Evolutionary conservation across 2,888 invertebrate genomes (phyloP).

Genomic region (Onchidella celtica): DNA sequence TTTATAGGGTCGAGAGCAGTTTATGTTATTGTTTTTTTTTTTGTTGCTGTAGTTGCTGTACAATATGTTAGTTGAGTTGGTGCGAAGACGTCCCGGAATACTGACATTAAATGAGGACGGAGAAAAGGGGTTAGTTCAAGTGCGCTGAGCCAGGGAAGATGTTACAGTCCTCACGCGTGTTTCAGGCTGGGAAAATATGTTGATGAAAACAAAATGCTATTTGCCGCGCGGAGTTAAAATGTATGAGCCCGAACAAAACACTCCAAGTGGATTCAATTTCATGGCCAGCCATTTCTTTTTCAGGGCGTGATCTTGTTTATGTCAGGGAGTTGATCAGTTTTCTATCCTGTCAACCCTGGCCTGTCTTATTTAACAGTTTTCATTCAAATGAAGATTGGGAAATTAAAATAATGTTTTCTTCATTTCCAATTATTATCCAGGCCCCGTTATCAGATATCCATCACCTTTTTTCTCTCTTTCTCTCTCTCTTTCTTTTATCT

Average conservation of each 20-base stretch:
- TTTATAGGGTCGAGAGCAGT: too few relatives aligned
- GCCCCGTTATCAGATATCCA: too few relatives aligned
- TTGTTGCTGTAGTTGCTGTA: too few relatives aligned
- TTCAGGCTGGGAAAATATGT: neutral
- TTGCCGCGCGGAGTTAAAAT: slow-evolving; percentile 21
- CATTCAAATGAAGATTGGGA: slow-evolving; percentile 23
- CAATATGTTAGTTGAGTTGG: too few relatives aligned
- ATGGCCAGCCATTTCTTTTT: slow-evolving; percentile 4
- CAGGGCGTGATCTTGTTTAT: slow-evolving; percentile 24
- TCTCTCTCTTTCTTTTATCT: too few relatives aligned
- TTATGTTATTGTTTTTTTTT: too few relatives aligned
- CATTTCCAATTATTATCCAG: too few relatives aligned
- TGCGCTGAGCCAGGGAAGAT: too few relatives aligned
- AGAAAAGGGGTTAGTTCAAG: too few relatives aligned
- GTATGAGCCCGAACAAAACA: slow-evolving; percentile 19
- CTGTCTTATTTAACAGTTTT: slow-evolving; percentile 19
- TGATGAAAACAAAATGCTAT: slow-evolving; percentile 9
- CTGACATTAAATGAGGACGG: too few relatives aligned
- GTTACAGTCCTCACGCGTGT: neutral
- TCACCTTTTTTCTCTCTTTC: too few relatives aligned
- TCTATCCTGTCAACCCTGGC: slow-evolving; percentile 12
- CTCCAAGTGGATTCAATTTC: slow-evolving; percentile 30
- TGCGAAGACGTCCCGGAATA: too few relatives aligned
- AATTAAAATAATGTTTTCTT: slow-evolving; percentile 12
- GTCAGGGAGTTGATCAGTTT: slow-evolving; percentile 29